Evolutionary conservation across 1,140 invertebrate genomes (phyloP), one percentile per base, ranked within the genome.

Genomic region (Phthorimaea operculella): DNA sequence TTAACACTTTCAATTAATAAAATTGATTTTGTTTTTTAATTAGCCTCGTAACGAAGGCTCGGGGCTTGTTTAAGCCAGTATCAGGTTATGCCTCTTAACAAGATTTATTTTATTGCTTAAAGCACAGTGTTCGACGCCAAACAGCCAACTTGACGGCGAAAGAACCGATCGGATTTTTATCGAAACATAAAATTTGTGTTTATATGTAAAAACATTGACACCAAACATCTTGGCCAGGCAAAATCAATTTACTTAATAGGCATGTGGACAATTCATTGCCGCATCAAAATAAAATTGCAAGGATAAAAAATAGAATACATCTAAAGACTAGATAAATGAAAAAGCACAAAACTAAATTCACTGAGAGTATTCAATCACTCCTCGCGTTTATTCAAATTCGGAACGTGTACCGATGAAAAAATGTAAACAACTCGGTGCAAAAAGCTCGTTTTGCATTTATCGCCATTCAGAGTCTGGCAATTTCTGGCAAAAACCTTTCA

Each of bases 1-100:
- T 85, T 85, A 85, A 85, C 79, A 83, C 82, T 82, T 79, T 76
- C 80, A 85, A 85, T 85, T 85, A 85, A 85, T 85, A 85, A 83
- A 84, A 83, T 83, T 80, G 78, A 80, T 85, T 85, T 85, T 76
- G 77, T 83, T 85, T 85, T 85, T 85, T 82, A 83, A 82, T 83
- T 82, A 85, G 72, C 70, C 69, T 68, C 63, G 73, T 81, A 79
- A 79, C 76, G 75, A 78, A 77, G 63, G 72, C 66, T 56, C 66
- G 68, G 58, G 69, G 73, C 75, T 74, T 80, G 77, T 82, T 79
- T 76, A 73, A 68, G 59, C 65, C 63, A 66, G 60, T 70, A 75
- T 76, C 77, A 66, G 76, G 76, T 79, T 28, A 74, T 76, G 70
- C 72, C 75, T 79, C 74, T 84, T 84, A 82, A 75, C 33, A 66